Base-by-base conservation (phyloP, 2,113 vertebrate genomes). In the Hemichromis elongatus region DNA sequence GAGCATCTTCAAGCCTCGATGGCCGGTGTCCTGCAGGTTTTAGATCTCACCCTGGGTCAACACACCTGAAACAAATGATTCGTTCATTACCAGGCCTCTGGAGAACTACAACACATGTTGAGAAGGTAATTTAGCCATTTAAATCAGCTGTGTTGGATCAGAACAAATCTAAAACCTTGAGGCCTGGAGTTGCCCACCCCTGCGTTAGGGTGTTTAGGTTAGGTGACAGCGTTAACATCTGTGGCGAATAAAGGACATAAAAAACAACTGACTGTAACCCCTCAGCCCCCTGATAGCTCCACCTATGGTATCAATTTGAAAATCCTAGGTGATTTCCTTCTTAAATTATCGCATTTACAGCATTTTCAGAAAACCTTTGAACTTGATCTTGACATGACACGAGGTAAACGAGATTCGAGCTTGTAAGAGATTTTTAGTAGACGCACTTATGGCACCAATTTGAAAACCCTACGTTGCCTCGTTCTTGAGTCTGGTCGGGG, bases 381-480 rank as follows among this genome's bases (percentile, higher is more conserved):
- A 37, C 10, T 37, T 7, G 10, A 12, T 63, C 1, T 63, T 37
- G 33, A 63, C 59, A 63, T 37, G n/a, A n/a, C n/a, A n/a, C 1
- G 4, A 37, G 30, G 6, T 37, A 63, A 1, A 18, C 37, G 30
- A 37, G 6, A 37, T 63, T 35, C 0, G 0, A 59, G 3, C 14
- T 59, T 2, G 8, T 59, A 4, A 59, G 56, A 59, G 14, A 18
- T 35, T 37, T 63, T 0, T 63, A 37, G 33, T 63, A 63, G 59
- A 37, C 7, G 4, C 33, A 63, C 10, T 6, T 11, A 21, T 63
- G 33, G 59, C 33, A 63, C 37, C 59, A 13, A 63, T 63, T 63
- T 63, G 1, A 63, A 63, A 63, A 63, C 19, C 33, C 6, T 13
- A 37, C 5, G 19, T 21, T 13, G 10, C 19, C 59, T 37, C 7